phyloP scores from a whole-genome alignment of 1,140 invertebrate genomes.

The Coptotermes formosanus region DNA sequence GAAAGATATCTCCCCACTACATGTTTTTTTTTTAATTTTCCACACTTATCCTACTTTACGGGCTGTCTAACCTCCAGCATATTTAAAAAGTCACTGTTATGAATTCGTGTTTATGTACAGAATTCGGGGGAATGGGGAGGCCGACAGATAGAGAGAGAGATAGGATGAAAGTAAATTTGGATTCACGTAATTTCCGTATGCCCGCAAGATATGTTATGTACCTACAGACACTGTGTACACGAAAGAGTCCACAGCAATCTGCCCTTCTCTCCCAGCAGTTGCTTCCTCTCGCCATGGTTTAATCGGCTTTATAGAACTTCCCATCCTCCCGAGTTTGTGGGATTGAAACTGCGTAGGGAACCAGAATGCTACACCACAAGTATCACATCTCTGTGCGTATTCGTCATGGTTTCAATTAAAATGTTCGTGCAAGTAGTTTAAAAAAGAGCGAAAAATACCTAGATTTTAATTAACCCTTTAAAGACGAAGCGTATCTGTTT shows the following conservation, averaged over 20 bases:
- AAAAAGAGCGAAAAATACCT: background rate
- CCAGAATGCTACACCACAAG: background rate
- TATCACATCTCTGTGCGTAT: background rate
- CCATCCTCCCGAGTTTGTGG: background rate
- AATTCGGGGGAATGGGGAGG: background rate
- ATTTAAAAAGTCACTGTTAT: background rate
- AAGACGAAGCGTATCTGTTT: too few relatives aligned
- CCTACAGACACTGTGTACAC: background rate
- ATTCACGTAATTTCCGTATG: slow-evolving; percentile 4
- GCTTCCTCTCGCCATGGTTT: background rate
- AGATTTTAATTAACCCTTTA: background rate
- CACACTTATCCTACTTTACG: background rate
- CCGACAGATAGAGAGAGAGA: too few relatives aligned
- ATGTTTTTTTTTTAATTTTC: background rate
- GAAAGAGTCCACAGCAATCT: slow-evolving; percentile 3
- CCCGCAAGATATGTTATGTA: background rate
- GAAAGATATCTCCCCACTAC: too few relatives aligned
- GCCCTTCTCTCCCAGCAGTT: background rate
- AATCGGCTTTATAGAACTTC: slow-evolving; percentile 7
- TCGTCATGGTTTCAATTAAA: slow-evolving; percentile 13
- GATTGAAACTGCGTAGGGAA: background rate
- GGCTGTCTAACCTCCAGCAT: background rate
- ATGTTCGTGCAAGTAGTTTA: background rate
- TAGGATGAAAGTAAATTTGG: background rate
- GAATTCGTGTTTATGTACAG: background rate